Evolutionary conservation across 64 coral and sea anemone genomes (phyloP).

Genomic region (Stichodactyla helianthus): DNA sequence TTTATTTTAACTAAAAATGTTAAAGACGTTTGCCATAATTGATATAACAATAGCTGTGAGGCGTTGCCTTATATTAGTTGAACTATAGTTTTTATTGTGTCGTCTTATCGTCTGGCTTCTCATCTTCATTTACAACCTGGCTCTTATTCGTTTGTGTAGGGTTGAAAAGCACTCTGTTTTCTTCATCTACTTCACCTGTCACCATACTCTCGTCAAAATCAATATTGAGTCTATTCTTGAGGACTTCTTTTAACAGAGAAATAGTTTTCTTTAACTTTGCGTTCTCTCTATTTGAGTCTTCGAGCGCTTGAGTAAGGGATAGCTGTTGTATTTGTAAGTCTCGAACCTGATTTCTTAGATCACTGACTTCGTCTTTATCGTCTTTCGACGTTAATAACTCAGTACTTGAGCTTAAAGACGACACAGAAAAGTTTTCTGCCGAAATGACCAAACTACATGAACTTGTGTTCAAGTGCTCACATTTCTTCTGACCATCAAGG

Average conservation of each 20-base stretch:
- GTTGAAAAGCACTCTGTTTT: not conserved
- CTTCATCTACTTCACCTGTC: not conserved
- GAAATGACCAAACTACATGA: slow-evolving; percentile 77
- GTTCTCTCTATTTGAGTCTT: slow-evolving; percentile 92
- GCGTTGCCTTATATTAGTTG: no score
- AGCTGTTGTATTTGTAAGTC: slow-evolving; percentile 91
- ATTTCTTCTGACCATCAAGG: slow-evolving; percentile 18
- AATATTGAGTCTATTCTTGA: slow-evolving; percentile 45
- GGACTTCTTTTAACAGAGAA: slow-evolving; percentile 47
- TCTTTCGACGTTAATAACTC: slow-evolving; percentile 59
- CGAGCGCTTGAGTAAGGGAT: slow-evolving; percentile 74
- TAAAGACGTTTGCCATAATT: no score
- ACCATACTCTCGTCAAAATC: slow-evolving; percentile 35
- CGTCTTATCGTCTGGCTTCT: not conserved
- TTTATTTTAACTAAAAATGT: no score
- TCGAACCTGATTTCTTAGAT: slow-evolving; percentile 58
- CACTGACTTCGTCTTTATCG: slow-evolving; percentile 24
- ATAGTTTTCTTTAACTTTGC: slow-evolving; percentile 70
- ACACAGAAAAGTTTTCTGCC: slow-evolving; percentile 86
- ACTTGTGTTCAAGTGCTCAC: slow-evolving; percentile 11
- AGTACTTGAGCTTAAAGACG: slow-evolving; percentile 62
- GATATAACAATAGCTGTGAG: no score
- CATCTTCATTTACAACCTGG: no score
- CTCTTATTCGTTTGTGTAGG: no score
- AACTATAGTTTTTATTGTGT: not conserved